These are phyloP conservation scores for Nothocercus nigrocapillus DNA, from an alignment of 2,113 vertebrate species.

Conservation along the genomic window DNA sequence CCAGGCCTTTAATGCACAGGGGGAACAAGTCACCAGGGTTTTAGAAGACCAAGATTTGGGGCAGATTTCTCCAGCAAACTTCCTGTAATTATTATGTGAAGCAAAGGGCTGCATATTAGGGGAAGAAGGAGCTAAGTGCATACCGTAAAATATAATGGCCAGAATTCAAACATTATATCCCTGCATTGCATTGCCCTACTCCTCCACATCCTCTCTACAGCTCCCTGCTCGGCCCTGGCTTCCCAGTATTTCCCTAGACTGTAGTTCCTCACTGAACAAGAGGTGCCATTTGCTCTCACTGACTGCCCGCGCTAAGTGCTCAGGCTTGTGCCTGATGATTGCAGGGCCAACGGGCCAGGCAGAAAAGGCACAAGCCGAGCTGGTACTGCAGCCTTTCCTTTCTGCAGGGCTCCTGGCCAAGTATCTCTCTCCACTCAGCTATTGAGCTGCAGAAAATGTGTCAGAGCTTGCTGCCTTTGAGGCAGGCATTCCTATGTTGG, in stretches of 20 bases:
- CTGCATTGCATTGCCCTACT: neutral
- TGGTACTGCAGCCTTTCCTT: neutral
- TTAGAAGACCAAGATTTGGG: neutral
- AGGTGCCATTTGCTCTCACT: neutral
- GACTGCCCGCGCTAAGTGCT: fast-evolving
- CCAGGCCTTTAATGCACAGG: neutral
- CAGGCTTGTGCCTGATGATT: neutral
- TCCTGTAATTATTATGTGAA: neutral
- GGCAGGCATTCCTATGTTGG: neutral
- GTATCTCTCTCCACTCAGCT: fast-evolving
- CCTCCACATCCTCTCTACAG: neutral
- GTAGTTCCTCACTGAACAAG: neutral
- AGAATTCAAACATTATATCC: neutral
- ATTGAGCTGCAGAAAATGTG: neutral
- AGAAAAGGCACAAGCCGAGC: neutral
- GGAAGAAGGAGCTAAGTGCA: neutral
- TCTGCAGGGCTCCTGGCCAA: neutral
- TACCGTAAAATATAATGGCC: neutral
- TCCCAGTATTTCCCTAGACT: neutral
- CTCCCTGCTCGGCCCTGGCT: neutral
- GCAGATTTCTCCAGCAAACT: neutral
- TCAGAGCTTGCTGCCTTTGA: neutral
- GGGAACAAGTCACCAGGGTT: neutral
- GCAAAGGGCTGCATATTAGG: neutral
- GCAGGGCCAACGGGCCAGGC: neutral